These are phyloP conservation scores for Zygogramma bicolorata DNA, from an alignment of 2,888 invertebrate species.

Conservation along the genomic window DNA sequence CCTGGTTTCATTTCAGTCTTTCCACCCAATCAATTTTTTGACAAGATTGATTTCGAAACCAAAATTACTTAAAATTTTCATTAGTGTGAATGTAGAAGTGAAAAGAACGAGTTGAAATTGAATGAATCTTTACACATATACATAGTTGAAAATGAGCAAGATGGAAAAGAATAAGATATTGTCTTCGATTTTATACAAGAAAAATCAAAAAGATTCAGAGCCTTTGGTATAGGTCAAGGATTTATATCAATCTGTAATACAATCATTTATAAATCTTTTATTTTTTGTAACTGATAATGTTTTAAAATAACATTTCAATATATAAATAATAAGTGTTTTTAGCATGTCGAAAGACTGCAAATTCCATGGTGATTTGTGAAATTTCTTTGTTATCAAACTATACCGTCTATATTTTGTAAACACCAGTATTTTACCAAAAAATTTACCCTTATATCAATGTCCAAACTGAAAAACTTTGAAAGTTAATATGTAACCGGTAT, in stretches of 20 bases:
- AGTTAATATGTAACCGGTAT: constrained; percentile 26
- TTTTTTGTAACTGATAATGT: constrained; percentile 65
- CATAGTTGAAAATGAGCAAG: too few relatives aligned
- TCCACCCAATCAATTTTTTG: too few relatives aligned
- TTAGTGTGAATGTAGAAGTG: too few relatives aligned
- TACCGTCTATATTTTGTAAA: constrained; percentile 57
- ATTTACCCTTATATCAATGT: constrained; percentile 49
- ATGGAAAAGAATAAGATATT: too few relatives aligned
- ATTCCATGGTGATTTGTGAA: constrained; percentile 52
- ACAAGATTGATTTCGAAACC: too few relatives aligned
- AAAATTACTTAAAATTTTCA: too few relatives aligned
- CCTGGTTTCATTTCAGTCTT: too few relatives aligned
- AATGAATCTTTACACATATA: too few relatives aligned
- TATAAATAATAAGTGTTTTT: constrained; percentile 62
- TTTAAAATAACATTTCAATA: constrained; percentile 65
- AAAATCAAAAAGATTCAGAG: background rate
- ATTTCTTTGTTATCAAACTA: constrained; percentile 58
- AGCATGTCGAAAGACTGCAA: constrained; percentile 52
- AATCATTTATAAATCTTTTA: constrained; percentile 64
- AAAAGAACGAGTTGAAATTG: too few relatives aligned
- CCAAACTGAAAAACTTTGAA: constrained; percentile 26
- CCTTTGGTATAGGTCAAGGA: background rate
- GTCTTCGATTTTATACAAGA: too few relatives aligned
- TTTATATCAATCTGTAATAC: background rate
- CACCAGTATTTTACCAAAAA: constrained; percentile 48